Base-by-base conservation (phyloP, 2,113 vertebrate species). In the Propithecus coquereli region DNA sequence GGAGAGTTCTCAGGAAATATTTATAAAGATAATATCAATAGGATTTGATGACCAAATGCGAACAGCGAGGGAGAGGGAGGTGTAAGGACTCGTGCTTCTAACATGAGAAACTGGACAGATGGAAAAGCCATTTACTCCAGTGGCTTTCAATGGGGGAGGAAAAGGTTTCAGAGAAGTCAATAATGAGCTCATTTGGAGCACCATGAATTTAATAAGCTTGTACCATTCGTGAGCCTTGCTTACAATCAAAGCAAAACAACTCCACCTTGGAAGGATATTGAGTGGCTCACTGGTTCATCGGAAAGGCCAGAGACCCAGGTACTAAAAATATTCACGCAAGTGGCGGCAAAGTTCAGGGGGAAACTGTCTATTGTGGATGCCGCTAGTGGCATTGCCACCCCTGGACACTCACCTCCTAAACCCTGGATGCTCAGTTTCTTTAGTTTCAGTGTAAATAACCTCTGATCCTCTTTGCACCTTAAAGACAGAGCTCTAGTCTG, bases 341-440 rank as follows among this genome's bases (percentile, higher is more conserved):
- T 7, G 47, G 40, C 68, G 71, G 71, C 45, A 23, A 90, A 65
- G 7, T 32, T 73, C 34, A 50, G 7, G 47, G 23, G 47, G 66
- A 74, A 66, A 37, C 22, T 0, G 13, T 45, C 20, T 1, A 8
- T 5, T 14, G 20, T 1, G 0, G 20, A 30, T 66, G 52, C 18
- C 47, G 18, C 77, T 45, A 25, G 10, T 16, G 84, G 10, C n/a
- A 9, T 25, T 9, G 0, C 27, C 61, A 52, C 57, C 37, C 0
- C 45, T 4, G 63, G 71, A 18, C 71, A 16, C 61, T 71, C 8
- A 27, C 80, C 32, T 7, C n/a, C 54, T 92, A 45, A 12, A n/a
- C 0, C 10, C 47, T 27, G 65, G 73, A 32, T 18, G 1, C 16
- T 43, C 71, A 5, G 1, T n/a, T 18, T 52, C 73, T 68, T 81